phyloP scores from a whole-genome alignment of 2,888 invertebrate species.

The Diploptera punctata region DNA sequence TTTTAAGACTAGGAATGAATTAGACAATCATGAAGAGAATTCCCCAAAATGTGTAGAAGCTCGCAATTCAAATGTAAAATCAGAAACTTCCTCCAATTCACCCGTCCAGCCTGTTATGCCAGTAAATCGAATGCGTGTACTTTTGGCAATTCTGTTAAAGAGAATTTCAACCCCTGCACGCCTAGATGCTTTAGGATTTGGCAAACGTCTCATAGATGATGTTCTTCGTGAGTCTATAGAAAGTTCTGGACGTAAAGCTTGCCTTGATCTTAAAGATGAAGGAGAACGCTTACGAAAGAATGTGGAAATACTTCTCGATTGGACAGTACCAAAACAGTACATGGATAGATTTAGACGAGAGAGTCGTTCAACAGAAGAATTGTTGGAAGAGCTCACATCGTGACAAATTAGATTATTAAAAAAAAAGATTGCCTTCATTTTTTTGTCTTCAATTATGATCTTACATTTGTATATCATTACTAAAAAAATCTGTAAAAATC shows the following conservation, averaged over 20 bases:
- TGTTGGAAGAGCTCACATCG: conserved; percentile 75
- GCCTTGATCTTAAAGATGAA: conserved; percentile 60
- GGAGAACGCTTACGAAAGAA: conserved; percentile 74
- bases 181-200: conserved; percentile 78
- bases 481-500: too few species aligned
- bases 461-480: too few species aligned
- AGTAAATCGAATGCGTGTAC: conserved; percentile 77
- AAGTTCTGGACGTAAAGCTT: conserved; percentile 73
- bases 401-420: conserved; percentile 48
- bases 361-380: conserved; percentile 77
- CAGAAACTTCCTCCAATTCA: not conserved
- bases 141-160: conserved; percentile 80
- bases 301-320: conserved; percentile 77
- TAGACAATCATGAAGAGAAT: conserved; percentile 66
- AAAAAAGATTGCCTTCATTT: not conserved
- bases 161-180: conserved; percentile 83
- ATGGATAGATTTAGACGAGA: conserved; percentile 78
- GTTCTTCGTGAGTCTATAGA: conserved; percentile 79
- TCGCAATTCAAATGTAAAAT: not conserved
- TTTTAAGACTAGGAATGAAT: conserved; percentile 76
- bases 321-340: conserved; percentile 80
- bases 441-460: too few species aligned
- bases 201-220: conserved; percentile 78
- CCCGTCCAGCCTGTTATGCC: conserved; percentile 62
- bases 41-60: conserved; percentile 26